Evolutionary conservation across 1,140 invertebrate species (phyloP), one percentile per base, ranked within the genome.

Genomic region (Camponotus floridanus): DNA sequence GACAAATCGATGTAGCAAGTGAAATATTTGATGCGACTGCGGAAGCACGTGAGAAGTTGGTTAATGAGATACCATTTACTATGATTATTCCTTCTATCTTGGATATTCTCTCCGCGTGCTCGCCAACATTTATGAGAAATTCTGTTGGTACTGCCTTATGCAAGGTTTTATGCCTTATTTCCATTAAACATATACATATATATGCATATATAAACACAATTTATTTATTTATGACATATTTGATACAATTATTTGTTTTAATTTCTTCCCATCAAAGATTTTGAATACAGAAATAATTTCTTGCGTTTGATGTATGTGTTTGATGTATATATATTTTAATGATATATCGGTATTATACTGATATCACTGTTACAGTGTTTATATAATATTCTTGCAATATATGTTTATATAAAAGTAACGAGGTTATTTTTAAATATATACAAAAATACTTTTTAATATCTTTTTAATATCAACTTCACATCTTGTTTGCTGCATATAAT

Each of bases 1-100:
- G 39, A 64, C 36, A 61, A 33, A 70, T 70, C 64, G 8, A 33
- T 31, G 64, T 33, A 70, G 21, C 39, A 61, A 55, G 79, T 26
- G n/a, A 18, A 42, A 61, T 26, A 83, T 74, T 39, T 74, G 68
- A 83, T 39, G 68, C 26, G 31, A 62, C 45, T 48, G 79, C 68
- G 79, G 68, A 73, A 83, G 39, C 68, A 62, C 39, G 68, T 83
- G 79, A 83, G 79, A 83, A 83, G 39, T 74, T 70, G 68, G 79
- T 45, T 83, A 83, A 83, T 62, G 68, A 83, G 68, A 70, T 48
- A 74, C 68, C 55, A 74, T 83, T 83, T 68, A 83, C 26, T 48
- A 18, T 18, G 36, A 59, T 21, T 61, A 42, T 81, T 57, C 39
- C 8, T 74, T 55, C 61, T 61, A 73, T 83, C 39, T n/a, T 7